These are phyloP conservation scores for Ctenodactylus gundi DNA, from an alignment of 2,113 vertebrate genomes.

Conservation along the genomic window DNA sequence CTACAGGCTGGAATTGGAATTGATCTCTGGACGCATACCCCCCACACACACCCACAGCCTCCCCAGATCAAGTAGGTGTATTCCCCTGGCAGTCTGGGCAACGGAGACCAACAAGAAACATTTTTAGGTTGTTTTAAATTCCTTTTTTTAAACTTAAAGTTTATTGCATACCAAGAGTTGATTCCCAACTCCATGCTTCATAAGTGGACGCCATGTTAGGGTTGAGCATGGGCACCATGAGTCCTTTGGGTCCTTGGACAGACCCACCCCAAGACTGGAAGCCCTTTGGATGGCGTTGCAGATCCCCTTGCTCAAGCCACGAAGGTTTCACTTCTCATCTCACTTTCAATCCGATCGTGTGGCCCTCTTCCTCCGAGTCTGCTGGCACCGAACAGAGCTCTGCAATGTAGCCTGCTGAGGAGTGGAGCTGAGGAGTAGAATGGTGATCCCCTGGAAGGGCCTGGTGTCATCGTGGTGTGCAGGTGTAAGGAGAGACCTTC, in stretches of 20 bases:
- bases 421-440: slow-evolving; percentile 37
- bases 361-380: slow-evolving; percentile 62
- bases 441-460: slow-evolving; percentile 59
- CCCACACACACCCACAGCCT: slow-evolving; percentile 63
- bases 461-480: background rate
- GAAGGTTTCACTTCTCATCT: slow-evolving; percentile 71
- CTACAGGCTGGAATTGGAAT: slow-evolving; percentile 71
- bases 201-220: slow-evolving; percentile 72
- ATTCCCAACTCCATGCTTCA: slow-evolving; percentile 79
- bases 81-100: slow-evolving; percentile 89
- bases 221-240: slow-evolving; percentile 69
- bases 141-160: slow-evolving; percentile 86
- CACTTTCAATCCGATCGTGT: slow-evolving; percentile 60
- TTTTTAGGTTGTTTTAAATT: slow-evolving; percentile 90
- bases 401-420: slow-evolving; percentile 66
- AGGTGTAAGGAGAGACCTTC: slow-evolving; percentile 49
- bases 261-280: slow-evolving; percentile 67
- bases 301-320: slow-evolving; percentile 72
- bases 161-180: slow-evolving; percentile 85
- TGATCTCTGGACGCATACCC: slow-evolving; percentile 71
- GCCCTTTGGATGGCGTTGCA: slow-evolving; percentile 72
- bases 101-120: slow-evolving; percentile 87
- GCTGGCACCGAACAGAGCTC: slow-evolving; percentile 37
- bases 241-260: slow-evolving; percentile 70
- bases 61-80: slow-evolving; percentile 84